phyloP scores from a whole-genome alignment of 1,140 invertebrate species.

The Wiebesia pumilae region DNA sequence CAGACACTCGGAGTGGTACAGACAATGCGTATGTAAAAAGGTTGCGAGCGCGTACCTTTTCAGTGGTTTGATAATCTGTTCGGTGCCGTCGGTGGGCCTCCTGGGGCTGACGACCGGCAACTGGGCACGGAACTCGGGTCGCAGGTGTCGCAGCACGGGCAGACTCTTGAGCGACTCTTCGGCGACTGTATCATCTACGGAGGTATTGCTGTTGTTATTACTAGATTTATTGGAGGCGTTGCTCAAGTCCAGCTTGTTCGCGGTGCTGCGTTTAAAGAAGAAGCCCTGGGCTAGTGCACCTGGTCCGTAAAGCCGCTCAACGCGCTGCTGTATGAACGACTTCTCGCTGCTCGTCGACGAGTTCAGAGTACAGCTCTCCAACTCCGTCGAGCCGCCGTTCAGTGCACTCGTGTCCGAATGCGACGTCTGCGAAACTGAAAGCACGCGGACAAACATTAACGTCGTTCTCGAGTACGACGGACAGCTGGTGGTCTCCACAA shows the following conservation, averaged over 20 bases:
- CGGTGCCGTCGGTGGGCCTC: slow-evolving; percentile 71
- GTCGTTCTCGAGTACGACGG: too few species aligned
- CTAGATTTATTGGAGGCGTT: slow-evolving; percentile 72
- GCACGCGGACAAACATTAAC: neutral
- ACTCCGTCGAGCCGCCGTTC: slow-evolving; percentile 64
- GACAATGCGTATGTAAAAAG: too few species aligned
- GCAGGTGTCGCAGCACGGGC: slow-evolving; percentile 86
- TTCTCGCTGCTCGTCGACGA: slow-evolving; percentile 76
- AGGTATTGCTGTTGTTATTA: slow-evolving; percentile 66
- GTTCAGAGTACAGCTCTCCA: slow-evolving; percentile 18
- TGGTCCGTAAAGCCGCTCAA: slow-evolving; percentile 90
- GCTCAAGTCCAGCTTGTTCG: slow-evolving; percentile 64
- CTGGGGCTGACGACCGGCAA: slow-evolving; percentile 82
- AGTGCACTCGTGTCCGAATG: slow-evolving; percentile 61
- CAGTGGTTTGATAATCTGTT: slow-evolving; percentile 70
- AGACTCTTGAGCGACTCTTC: slow-evolving; percentile 75
- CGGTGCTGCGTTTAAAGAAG: slow-evolving; percentile 76
- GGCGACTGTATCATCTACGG: slow-evolving; percentile 63
- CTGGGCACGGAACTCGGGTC: slow-evolving; percentile 89
- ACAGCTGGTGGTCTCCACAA: too few species aligned
- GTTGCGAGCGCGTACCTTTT: slow-evolving; percentile 65
- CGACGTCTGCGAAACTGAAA: slow-evolving; percentile 64
- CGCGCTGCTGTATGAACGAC: slow-evolving; percentile 91
- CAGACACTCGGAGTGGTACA: too few species aligned
- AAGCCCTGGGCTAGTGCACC: slow-evolving; percentile 89